A percentile compares a stretch with the other conserved stretches of the same genome.
Evolutionary conservation across 2,888 invertebrate species (phyloP).

Genomic region (Heliconius cydno): DNA sequence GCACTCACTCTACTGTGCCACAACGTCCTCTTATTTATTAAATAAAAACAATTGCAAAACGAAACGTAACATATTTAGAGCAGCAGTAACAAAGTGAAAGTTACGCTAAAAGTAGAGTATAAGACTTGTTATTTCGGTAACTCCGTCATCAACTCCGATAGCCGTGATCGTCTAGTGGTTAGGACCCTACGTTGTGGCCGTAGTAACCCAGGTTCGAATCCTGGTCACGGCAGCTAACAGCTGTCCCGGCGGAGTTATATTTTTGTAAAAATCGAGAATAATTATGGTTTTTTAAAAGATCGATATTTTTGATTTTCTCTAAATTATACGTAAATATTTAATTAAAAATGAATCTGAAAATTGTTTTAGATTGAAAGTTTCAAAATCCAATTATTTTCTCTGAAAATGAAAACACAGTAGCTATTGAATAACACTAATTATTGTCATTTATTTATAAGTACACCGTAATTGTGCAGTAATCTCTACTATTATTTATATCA

Average conservation of each 20-base stretch:
- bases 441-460: no score
- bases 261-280: neutral
- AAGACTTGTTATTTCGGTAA: conserved; percentile 1
- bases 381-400: no score
- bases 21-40: neutral
- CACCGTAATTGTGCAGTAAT: no score
- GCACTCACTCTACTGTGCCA: no score
- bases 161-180: conserved; percentile 88
- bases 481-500: neutral
- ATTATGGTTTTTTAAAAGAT: no score
- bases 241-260: conserved; percentile 9
- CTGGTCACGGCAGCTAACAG: conserved; percentile 74
- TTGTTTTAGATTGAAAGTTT: no score
- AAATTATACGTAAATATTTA: neutral
- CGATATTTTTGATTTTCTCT: no score
- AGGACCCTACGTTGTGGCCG: conserved; percentile 91
- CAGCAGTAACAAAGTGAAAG: conserved; percentile 18
- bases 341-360: no score
- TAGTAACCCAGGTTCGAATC: conserved; percentile 91
- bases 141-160: conserved; percentile 48
- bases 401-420: no score
- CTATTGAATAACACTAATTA: no score
- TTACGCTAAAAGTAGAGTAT: neutral
- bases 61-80: conserved; percentile 17
- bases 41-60: neutral